Evolutionary conservation across 2,113 vertebrate species (phyloP).

Genomic region (Tragelaphus strepsiceros): DNA sequence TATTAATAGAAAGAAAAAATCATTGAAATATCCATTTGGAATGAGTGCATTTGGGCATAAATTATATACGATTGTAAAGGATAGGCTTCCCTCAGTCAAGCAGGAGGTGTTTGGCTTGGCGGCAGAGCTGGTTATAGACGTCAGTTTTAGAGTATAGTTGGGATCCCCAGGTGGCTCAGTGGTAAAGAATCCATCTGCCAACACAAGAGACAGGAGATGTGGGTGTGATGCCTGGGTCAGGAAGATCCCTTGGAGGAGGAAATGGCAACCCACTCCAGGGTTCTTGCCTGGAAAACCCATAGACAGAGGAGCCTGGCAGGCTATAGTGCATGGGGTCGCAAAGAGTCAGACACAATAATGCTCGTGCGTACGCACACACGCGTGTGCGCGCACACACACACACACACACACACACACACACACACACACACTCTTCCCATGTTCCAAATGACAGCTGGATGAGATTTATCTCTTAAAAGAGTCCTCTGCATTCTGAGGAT

Average conservation of each 20-base stretch:
- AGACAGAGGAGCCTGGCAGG: rapidly evolving
- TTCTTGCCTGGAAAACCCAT: not conserved
- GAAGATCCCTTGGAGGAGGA: not conserved
- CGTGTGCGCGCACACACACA: rapidly evolving
- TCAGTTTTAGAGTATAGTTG: not conserved
- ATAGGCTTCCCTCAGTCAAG: not conserved
- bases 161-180: not conserved
- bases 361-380: rapidly evolving
- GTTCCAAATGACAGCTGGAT: not conserved
- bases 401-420: not conserved
- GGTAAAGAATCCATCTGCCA: not conserved
- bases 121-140: not conserved
- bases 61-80: not conserved
- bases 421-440: not conserved
- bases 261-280: not conserved
- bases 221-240: not conserved
- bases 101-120: not conserved
- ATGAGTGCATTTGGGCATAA: not conserved
- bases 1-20: not conserved
- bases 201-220: not conserved
- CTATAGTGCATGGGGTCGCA: not conserved
- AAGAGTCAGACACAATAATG: not conserved
- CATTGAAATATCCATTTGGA: not conserved
- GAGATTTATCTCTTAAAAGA: not conserved
- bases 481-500: not conserved